Conservation (phyloP, 92 coral and sea anemone species). For the Epizoanthus ramosus region DNA sequence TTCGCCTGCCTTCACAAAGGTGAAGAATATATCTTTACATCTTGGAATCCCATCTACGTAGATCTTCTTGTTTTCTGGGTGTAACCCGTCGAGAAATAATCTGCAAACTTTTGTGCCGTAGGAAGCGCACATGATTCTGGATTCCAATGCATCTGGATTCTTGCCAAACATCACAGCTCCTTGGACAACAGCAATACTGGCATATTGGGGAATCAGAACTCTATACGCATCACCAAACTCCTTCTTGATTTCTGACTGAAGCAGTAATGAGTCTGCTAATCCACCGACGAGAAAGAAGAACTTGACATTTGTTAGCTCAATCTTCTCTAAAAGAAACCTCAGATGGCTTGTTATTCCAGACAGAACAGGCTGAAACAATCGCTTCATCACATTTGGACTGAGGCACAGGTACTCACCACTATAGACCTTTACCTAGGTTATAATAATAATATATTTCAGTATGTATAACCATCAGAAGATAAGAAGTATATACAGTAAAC, state of each 20-base stretch:
- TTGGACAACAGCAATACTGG: slow-evolving; percentile 62
- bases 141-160: slow-evolving; percentile 60
- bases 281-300: slow-evolving; percentile 76
- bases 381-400: slow-evolving; percentile 46
- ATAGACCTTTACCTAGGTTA: slow-evolving; percentile 1
- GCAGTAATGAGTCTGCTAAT: slow-evolving; percentile 62
- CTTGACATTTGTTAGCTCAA: slow-evolving; percentile 32
- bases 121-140: slow-evolving; percentile 58
- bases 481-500: too few species aligned
- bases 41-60: slow-evolving; percentile 51
- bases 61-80: slow-evolving; percentile 49
- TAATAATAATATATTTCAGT: too few species aligned
- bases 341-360: slow-evolving; percentile 59
- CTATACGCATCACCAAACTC: slow-evolving; percentile 44
- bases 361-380: slow-evolving; percentile 65
- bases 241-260: slow-evolving; percentile 45
- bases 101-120: slow-evolving; percentile 58
- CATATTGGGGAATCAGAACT: slow-evolving; percentile 65
- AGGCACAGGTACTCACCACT: slow-evolving; percentile 62
- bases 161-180: slow-evolving; percentile 78
- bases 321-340: slow-evolving; percentile 32
- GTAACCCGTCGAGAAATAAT: slow-evolving; percentile 47
- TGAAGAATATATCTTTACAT: slow-evolving; percentile 59
- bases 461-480: too few species aligned
- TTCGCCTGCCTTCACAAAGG: slow-evolving; percentile 60